Conservation (phyloP, 2,113 vertebrate genomes). For the Bubo scandiacus region DNA sequence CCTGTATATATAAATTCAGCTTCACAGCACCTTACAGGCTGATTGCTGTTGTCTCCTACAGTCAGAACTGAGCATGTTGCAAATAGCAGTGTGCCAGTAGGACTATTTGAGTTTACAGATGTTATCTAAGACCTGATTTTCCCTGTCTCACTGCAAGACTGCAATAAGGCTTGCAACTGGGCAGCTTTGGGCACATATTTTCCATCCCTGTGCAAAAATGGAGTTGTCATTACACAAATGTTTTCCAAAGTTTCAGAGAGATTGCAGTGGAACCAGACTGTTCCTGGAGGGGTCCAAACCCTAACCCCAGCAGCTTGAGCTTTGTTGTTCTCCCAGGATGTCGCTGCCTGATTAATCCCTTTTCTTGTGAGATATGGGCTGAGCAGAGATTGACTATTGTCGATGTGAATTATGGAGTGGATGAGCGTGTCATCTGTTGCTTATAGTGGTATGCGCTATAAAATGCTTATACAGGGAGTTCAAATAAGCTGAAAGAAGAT, state of each 20-base stretch:
- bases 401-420: neutral
- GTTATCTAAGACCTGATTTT: neutral
- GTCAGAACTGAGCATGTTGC: neutral
- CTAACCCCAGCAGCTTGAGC: neutral
- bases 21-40: neutral
- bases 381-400: slow-evolving; percentile 44
- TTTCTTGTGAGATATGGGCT: slow-evolving; percentile 19
- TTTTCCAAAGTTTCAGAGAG: neutral
- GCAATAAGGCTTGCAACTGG: neutral
- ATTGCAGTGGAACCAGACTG: neutral
- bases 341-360: slow-evolving; percentile 24
- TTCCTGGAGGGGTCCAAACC: neutral
- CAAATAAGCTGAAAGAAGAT: neutral
- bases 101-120: neutral
- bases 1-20: neutral
- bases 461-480: neutral
- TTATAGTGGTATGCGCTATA: neutral
- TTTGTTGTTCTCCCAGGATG: slow-evolving; percentile 35
- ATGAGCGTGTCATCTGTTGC: slow-evolving; percentile 46
- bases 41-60: neutral
- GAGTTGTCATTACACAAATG: neutral
- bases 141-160: neutral
- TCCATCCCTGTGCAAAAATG: neutral
- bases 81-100: neutral
- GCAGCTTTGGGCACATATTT: neutral